Percentiles rank a stretch among this genome's conserved stretches.
These are phyloP conservation scores for Datnioides undecimradiatus DNA, from an alignment of 2,113 vertebrate genomes.

Conservation along the genomic window DNA sequence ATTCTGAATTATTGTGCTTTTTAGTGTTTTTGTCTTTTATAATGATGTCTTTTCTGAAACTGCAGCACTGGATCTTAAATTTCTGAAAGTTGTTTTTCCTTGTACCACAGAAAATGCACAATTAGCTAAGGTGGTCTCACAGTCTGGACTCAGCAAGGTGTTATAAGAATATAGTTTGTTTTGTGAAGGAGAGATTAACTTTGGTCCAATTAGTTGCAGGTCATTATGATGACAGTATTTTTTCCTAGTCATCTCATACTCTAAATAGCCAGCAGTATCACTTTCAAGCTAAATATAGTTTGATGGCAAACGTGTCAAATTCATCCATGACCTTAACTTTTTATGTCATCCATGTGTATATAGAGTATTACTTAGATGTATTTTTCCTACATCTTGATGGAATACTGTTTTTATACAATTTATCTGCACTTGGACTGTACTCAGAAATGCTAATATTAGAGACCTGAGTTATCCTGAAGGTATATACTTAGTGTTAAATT, in stretches of 20 bases:
- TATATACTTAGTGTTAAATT: slow-evolving; percentile 9
- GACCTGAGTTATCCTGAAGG: neutral
- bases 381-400: slow-evolving; percentile 12
- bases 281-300: slow-evolving; percentile 1
- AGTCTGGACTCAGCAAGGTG: neutral
- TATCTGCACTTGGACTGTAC: slow-evolving; percentile 29
- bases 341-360: neutral
- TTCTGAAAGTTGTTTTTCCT: slow-evolving; percentile 29
- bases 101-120: slow-evolving; percentile 51
- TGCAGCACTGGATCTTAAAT: slow-evolving; percentile 19
- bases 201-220: neutral
- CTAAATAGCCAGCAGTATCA: neutral
- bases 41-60: slow-evolving; percentile 31
- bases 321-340: slow-evolving; percentile 11
- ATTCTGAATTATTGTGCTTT: slow-evolving; percentile 16
- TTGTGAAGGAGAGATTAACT: neutral
- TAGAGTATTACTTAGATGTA: slow-evolving; percentile 3
- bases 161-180: neutral
- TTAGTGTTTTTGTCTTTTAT: slow-evolving; percentile 23
- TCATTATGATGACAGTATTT: neutral
- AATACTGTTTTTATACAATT: slow-evolving; percentile 24
- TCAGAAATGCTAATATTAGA: slow-evolving; percentile 15
- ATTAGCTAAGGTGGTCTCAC: neutral
- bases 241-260: slow-evolving; percentile 9
- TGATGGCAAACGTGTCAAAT: slow-evolving; percentile 10